Evolutionary conservation across 2,888 invertebrate species (phyloP).

Genomic region (Coelinius sp.): DNA sequence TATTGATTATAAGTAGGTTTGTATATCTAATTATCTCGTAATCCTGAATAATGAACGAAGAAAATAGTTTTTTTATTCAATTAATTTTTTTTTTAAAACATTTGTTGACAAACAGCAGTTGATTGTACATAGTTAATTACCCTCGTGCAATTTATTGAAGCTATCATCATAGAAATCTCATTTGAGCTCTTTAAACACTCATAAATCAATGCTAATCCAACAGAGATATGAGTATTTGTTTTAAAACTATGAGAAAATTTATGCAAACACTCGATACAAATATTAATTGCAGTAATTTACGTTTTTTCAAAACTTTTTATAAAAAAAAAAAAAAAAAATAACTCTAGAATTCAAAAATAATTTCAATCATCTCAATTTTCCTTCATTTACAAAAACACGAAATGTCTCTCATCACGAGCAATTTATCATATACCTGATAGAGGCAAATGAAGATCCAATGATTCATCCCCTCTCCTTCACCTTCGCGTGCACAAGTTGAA

Average conservation of each 20-base stretch:
- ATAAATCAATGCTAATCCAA: background rate
- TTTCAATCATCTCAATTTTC: background rate
- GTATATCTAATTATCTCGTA: background rate
- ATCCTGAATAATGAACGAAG: background rate
- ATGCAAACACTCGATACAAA: background rate
- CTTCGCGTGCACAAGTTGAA: background rate
- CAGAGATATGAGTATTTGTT: slow-evolving; percentile 4
- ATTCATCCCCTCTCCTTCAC: background rate
- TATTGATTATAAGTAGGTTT: background rate
- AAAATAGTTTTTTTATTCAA: too few species aligned
- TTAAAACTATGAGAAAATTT: background rate
- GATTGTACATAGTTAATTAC: background rate
- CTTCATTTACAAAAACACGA: background rate
- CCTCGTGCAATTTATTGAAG: background rate
- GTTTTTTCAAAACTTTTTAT: background rate
- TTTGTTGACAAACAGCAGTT: too few species aligned
- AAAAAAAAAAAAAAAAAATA: background rate
- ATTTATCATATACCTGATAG: background rate
- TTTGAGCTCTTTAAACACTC: background rate
- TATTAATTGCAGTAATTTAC: too few species aligned
- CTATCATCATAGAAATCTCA: background rate
- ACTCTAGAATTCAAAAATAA: background rate
- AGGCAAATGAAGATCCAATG: background rate
- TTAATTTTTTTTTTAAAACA: too few species aligned
- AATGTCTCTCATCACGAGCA: background rate